Base-by-base conservation (phyloP, 2,888 invertebrate species). In the Plebejus melissa region DNA sequence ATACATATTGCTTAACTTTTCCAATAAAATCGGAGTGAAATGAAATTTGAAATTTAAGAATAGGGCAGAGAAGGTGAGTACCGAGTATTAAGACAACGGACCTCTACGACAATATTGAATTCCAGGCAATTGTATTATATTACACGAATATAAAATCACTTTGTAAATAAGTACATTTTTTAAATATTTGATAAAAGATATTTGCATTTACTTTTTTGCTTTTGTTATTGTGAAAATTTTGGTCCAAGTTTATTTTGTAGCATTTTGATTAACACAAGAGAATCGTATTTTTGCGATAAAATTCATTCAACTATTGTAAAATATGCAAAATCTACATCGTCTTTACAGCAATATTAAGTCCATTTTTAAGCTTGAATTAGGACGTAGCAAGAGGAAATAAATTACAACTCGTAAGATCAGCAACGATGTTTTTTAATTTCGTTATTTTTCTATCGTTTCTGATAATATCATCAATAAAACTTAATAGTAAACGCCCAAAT, bases 11-110 rank as follows among this genome's bases (percentile, higher is more conserved):
- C 88, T 88, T 87, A 91, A 91, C 89, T 92, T 91, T 90, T 87
- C 88, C 88, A 91, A 91, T 91, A 91, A 91, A 91, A 91, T 90
- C 85, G 86, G 87, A 88, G 86, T 85, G 86, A 90, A 90, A 90
- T 88, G 89, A 89, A 90, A 90, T 89, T 90, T 86, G 85, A 85
- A 90, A 89, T 88, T 88, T 88, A 86, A 85, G 83, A 86, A 85
- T 80, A 76, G 80, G 80, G 80, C 50, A 77, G 81, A 80, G 83
- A 85, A 88, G 86, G 85, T 87, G 86, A 87, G 86, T 65, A 9
- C 60, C 11, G 60, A 88, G 87, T 85, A 86, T 87, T 89, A 85
- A 82, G 77, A 80, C 81, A 83, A 82, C 82, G 81, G 0, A 16
- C 22, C 54, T 32, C 41, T 6, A 0, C 41, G 46, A 71, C 71